Evolutionary conservation across 2,888 invertebrate species (phyloP).

Genomic region (Hylaea fasciaria): DNA sequence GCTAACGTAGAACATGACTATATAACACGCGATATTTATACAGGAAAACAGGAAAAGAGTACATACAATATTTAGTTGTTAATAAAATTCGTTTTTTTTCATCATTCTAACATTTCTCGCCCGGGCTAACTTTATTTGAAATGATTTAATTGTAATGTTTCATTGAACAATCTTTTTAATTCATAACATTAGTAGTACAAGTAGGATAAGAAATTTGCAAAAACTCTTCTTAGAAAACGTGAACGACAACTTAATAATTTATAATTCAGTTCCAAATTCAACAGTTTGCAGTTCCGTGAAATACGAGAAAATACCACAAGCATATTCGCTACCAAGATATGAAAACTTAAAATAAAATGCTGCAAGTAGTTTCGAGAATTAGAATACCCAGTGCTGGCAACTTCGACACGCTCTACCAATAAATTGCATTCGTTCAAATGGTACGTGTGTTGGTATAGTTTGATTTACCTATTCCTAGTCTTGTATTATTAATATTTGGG

Average conservation of each 20-base stretch:
- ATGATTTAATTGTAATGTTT: too few relatives aligned
- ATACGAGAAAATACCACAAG: neutral
- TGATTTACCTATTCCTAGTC: neutral
- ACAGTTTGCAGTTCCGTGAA: neutral
- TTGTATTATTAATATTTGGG: neutral
- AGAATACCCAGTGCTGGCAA: neutral
- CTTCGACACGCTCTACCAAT: neutral
- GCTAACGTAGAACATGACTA: too few relatives aligned
- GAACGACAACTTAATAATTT: neutral
- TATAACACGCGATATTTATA: too few relatives aligned
- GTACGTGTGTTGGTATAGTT: neutral
- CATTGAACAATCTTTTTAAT: too few relatives aligned
- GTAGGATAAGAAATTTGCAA: neutral
- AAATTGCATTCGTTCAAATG: slow-evolving; percentile 2
- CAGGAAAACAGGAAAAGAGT: too few relatives aligned
- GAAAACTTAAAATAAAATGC: neutral
- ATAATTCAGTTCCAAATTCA: neutral
- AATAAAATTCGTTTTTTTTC: too few relatives aligned
- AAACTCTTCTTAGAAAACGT: neutral
- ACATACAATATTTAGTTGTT: too few relatives aligned
- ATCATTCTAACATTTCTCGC: too few relatives aligned
- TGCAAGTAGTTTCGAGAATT: neutral
- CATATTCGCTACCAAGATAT: neutral
- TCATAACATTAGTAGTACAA: too few relatives aligned
- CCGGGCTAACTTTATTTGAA: too few relatives aligned